Percentiles rank a stretch among this genome's conserved stretches.
phyloP scores from a whole-genome alignment of 2,888 invertebrate species.

The Campoletis raptor region DNA sequence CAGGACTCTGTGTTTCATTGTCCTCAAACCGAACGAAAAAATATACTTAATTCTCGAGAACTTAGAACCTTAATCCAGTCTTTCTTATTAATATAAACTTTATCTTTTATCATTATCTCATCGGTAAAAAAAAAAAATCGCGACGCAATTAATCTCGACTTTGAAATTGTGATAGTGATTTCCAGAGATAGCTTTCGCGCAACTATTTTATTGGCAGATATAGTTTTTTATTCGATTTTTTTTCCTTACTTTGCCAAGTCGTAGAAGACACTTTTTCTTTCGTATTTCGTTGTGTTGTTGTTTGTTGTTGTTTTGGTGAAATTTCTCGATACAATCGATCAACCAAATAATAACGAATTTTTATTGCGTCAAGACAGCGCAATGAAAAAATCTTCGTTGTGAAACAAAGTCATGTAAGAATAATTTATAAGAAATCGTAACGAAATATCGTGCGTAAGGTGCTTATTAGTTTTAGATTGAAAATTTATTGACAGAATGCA shows the following conservation, averaged over 20 bases:
- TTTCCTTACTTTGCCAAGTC: not conserved
- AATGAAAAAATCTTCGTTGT: not conserved
- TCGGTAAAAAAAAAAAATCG: not conserved
- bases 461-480: not conserved
- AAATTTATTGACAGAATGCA: constrained; percentile 4
- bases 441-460: constrained; percentile 2
- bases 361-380: not conserved
- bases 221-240: not conserved
- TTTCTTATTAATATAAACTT: not conserved
- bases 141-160: not conserved
- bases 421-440: not conserved
- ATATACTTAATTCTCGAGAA: not conserved
- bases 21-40: constrained; percentile 18
- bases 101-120: not conserved
- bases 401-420: constrained; percentile 45
- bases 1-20: not conserved
- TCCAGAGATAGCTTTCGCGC: not conserved
- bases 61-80: not conserved
- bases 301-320: not conserved
- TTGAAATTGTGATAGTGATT: not conserved
- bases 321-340: not conserved
- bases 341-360: not conserved
- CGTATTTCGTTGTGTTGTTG: not conserved
- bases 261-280: not conserved
- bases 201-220: not conserved